Evolutionary conservation across 1,140 invertebrate species (phyloP).

Genomic region (Panulirus ornatus): DNA sequence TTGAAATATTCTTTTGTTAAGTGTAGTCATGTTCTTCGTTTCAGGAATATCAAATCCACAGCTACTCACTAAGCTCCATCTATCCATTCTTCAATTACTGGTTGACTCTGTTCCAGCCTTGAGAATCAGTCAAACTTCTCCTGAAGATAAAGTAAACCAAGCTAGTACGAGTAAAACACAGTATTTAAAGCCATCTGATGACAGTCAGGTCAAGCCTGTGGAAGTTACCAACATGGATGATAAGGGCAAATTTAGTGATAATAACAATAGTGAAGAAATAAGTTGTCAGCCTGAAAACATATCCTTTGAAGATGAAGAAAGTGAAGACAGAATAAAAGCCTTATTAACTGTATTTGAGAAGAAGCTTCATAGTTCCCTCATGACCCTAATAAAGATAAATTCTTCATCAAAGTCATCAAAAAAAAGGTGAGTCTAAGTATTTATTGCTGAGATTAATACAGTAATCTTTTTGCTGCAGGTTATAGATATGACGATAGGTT

Average conservation of each 20-base stretch:
- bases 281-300: background rate
- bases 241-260: background rate
- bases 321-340: constrained; percentile 26
- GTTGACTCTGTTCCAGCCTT: constrained; percentile 46
- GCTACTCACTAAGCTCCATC: constrained; percentile 5
- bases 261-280: constrained; percentile 5
- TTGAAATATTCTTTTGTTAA: background rate
- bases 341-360: constrained; percentile 60
- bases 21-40: background rate
- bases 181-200: background rate
- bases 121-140: constrained; percentile 24
- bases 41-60: constrained; percentile 38
- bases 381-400: constrained; percentile 56
- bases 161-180: background rate
- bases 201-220: background rate
- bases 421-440: constrained; percentile 30
- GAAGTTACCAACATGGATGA: background rate
- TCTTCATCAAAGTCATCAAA: constrained; percentile 19
- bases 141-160: constrained; percentile 9
- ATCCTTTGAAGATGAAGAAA: constrained; percentile 43
- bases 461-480: background rate
- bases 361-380: constrained; percentile 54
- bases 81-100: constrained; percentile 50
- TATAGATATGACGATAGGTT: no score
- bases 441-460: background rate